These are phyloP conservation scores for Amblyornis subalaris DNA, from an alignment of 2,113 vertebrate genomes.

Conservation along the genomic window DNA sequence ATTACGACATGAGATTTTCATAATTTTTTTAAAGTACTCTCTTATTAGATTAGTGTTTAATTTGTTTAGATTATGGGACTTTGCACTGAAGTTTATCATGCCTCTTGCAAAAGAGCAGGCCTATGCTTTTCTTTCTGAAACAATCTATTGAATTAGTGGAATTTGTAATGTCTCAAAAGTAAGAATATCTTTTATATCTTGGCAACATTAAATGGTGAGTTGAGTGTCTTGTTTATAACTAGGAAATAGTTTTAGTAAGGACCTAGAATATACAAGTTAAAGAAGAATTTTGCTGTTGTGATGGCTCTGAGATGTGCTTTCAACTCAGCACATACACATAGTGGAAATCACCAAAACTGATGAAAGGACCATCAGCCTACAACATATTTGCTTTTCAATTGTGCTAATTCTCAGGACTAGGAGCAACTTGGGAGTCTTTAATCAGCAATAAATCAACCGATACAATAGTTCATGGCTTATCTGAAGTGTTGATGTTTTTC, in stretches of 20 bases:
- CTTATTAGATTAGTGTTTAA: neutral
- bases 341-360: neutral
- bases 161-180: neutral
- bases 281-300: neutral
- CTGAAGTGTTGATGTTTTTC: conserved; percentile 43
- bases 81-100: neutral
- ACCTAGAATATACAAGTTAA: neutral
- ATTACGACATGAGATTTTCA: neutral
- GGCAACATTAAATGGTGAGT: neutral
- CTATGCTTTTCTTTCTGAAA: neutral
- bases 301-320: neutral
- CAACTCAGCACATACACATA: neutral
- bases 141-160: neutral
- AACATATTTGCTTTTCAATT: neutral
- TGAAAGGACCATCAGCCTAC: neutral
- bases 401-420: neutral
- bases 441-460: neutral
- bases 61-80: neutral
- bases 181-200: neutral
- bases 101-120: neutral
- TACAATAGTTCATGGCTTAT: conserved; percentile 24
- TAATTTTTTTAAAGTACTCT: neutral
- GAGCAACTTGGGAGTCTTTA: conserved; percentile 11
- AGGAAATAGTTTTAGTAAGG: neutral
- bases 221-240: neutral